These are phyloP conservation scores for Acrossocheilus fasciatus DNA, from an alignment of 2,797 vertebrate genomes.

Conservation along the genomic window DNA sequence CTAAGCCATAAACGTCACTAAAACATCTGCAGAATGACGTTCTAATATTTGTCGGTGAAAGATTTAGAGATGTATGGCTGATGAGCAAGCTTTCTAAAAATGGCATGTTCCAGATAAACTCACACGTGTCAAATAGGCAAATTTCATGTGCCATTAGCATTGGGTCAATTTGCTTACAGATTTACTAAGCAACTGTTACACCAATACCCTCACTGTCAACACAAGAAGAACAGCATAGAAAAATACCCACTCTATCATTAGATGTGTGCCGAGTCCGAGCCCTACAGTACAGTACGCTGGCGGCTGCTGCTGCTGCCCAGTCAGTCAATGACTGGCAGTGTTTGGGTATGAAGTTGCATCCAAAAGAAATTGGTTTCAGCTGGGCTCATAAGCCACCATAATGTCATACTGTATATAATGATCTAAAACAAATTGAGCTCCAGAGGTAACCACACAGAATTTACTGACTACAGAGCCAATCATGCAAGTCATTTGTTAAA, in stretches of 20 bases:
- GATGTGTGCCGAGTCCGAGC: neutral
- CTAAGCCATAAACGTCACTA: neutral
- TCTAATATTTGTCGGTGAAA: conserved; percentile 7
- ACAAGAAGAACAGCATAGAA: neutral
- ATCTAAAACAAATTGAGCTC: neutral
- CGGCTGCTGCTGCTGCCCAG: neutral
- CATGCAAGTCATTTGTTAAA: neutral
- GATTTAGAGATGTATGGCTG: neutral
- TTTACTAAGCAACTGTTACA: conserved; percentile 6
- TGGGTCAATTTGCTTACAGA: conserved; percentile 15
- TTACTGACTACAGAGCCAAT: neutral
- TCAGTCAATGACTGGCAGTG: neutral
- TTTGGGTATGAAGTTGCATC: neutral
- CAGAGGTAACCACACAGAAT: neutral
- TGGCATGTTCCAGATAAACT: neutral
- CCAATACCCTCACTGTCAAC: neutral
- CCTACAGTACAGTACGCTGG: neutral
- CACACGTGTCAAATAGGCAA: neutral
- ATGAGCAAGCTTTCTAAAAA: conserved; percentile 14
- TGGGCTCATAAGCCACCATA: neutral
- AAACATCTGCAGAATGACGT: conserved; percentile 9
- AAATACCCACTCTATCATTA: neutral
- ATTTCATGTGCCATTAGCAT: neutral
- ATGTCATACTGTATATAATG: neutral
- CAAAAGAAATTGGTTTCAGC: conserved; percentile 6